Evolutionary conservation across 1,140 invertebrate species (phyloP), one percentile per base, ranked within the genome.

Genomic region (Caenorhabditis briggsae): DNA sequence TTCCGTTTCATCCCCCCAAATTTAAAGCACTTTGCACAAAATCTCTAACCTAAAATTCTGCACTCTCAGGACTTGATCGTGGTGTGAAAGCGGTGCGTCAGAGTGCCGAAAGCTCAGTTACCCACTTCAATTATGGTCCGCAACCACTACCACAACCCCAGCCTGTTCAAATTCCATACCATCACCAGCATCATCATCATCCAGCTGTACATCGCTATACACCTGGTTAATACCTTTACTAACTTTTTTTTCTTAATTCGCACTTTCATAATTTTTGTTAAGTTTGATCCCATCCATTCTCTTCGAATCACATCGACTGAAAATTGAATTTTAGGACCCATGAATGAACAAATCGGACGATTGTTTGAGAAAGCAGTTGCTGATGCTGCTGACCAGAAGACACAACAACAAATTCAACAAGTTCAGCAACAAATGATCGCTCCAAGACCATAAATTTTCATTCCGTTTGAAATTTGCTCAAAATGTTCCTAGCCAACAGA

Each of bases 321-420:
- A 25, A 20, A 7, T 25, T 33, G 23, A 11, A 9, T 59, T 86
- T 86, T 46, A 86, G 85, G 85, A 50, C 85, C 85, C 41, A 83
- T 86, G 74, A 86, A 86, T 48, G 85, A 86, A 48, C 85, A 86
- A 70, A 56, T 86, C 14, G 85, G 85, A 43, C 85, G 85, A 48
- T 18, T 86, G 16, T 86, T 86, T 16, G 85, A 86, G 20, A 86
- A 86, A 16, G 85, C 85, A 8, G 85, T 70, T 46, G 84, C 84
- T 59, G 85, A 86, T 48, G 82, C 85, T 55, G 70, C 85, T 12
- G 85, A 86, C 14, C 85, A 86, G 41, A 82, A 83, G 78, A 83
- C 85, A 78, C 70, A 78, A 78, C 70, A 78, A 50, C 70, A 78
- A 53, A 78, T 78, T 50, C 70, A 78, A 50, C 43, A 78, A 50